Evolutionary conservation across 2,797 vertebrate genomes (phyloP), one percentile per base, ranked within the genome.

Genomic region (Furcifer pardalis): DNA sequence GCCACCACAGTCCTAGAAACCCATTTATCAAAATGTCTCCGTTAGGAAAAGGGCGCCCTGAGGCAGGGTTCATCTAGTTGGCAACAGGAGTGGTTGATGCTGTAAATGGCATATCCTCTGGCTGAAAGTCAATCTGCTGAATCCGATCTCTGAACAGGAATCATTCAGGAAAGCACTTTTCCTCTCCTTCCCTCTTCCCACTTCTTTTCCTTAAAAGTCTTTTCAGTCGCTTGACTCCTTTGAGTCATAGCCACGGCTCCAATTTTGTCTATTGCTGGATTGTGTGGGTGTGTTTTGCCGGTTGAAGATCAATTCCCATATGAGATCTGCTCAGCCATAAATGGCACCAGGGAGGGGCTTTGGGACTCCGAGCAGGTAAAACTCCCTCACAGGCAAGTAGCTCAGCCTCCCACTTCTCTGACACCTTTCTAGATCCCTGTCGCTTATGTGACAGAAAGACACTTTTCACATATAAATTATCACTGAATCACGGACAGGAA

Each of bases 1-100:
- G n/a, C n/a, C n/a, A n/a, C n/a, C n/a, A n/a, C n/a, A n/a, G n/a
- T n/a, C n/a, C n/a, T n/a, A n/a, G 60, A 27, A 74, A 74, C 46
- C 85, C n/a, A 10, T 73, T 78, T 56, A 46, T 72, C 85, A 40
- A 23, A 74, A 74, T 59, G 13, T 56, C 66, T 60, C 49, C 44
- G 1, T 4, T 35, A 32, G 17, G 10, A 30, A 79, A 66, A 25
- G 46, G 60, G 79, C 21, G 25, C 49, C 44, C 60, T 4, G 32
- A n/a, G 62, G 62, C 49, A 56, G 62, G 40, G 62, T 13, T 74
- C 60, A 60, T 74, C 60, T 46, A n/a, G 17, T n/a, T 60, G 32
- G 81, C n/a, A 2, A 69, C n/a, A 42, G 37, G n/a, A 79, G 9
- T 46, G 80, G 72, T n/a, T 77, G 79, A 44, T 63, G 59, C 42